Evolutionary conservation across 2,797 vertebrate species (phyloP), one percentile per base, ranked within the genome.

Genomic region (Otolemur crassicaudatus): DNA sequence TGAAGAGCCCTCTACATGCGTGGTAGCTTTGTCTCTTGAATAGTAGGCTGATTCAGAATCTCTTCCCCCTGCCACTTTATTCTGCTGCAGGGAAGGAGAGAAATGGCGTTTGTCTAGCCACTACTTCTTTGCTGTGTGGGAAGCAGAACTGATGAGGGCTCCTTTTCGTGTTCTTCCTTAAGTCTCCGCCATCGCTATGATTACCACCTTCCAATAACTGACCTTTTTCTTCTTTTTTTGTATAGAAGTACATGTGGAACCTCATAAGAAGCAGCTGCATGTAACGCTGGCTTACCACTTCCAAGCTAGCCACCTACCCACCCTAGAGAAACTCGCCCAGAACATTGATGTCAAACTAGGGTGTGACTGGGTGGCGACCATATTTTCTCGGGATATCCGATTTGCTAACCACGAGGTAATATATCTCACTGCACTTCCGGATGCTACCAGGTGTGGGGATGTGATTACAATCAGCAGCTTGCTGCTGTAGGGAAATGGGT

Each of bases 271-370:
- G 98, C 99, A 99, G 97, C 99, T 99, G 40, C 99, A 99, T 0
- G 99, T 99, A 84, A 99, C 99, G 0, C 98, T 99, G 98, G 99
- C 99, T 1, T 99, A 99, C 98, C 99, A 99, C 98, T 99, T 99
- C 98, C 99, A 99, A 98, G 95, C 98, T 95, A 99, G 98, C 98
- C 99, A 99, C 98, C 98, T 99, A 89, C 98, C 99, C 72, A 97
- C 99, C 0, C 97, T 99, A 97, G 99, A 99, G 98, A 99, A 99
- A 98, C 97, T 99, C 58, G 99, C 99, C 5, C 99, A 99, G 98
- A 98, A 94, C 40, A 99, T 99, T 4, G 99, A 99, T 0, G 98
- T 99, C 91, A 99, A 99, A 29, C 98, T 99, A 67, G 99, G 99
- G 58, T 99, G 99, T 0, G 99, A 99, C 97, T 99, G 99, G 99